phyloP scores from a whole-genome alignment of 2,797 vertebrate species.

The Tolypeutes matacus region DNA sequence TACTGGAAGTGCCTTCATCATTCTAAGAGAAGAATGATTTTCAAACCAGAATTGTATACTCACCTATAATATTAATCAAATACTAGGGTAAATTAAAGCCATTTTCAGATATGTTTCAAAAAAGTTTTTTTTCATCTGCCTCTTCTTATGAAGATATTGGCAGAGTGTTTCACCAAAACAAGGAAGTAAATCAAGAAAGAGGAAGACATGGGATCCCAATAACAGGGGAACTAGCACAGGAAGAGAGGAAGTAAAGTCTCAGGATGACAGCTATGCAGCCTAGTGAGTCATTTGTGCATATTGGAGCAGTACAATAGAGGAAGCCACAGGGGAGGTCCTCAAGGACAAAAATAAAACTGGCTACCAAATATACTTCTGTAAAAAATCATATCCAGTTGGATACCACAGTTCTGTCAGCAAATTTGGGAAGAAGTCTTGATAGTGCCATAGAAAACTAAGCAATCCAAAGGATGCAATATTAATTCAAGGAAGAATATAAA shows the following conservation, averaged over 20 bases:
- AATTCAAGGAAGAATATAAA: background rate
- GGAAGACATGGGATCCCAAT: background rate
- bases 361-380: too few relatives aligned
- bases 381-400: background rate
- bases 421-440: background rate
- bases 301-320: background rate
- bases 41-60: background rate
- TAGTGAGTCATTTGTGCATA: too few relatives aligned
- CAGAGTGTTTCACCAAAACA: background rate
- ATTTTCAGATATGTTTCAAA: background rate
- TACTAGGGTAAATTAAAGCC: background rate
- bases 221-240: background rate
- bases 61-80: background rate
- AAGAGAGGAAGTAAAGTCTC: background rate
- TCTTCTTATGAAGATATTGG: background rate
- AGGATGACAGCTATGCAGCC: background rate
- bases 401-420: background rate
- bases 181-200: background rate
- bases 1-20: background rate
- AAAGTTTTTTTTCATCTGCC: background rate
- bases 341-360: too few relatives aligned
- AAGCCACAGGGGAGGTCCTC: too few relatives aligned
- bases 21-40: background rate
- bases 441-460: conserved; percentile 2
- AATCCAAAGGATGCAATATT: conserved; percentile 18